Evolutionary conservation across 2,113 vertebrate genomes (phyloP), one percentile per base, ranked within the genome.

Genomic region (Oreochromis aureus): DNA sequence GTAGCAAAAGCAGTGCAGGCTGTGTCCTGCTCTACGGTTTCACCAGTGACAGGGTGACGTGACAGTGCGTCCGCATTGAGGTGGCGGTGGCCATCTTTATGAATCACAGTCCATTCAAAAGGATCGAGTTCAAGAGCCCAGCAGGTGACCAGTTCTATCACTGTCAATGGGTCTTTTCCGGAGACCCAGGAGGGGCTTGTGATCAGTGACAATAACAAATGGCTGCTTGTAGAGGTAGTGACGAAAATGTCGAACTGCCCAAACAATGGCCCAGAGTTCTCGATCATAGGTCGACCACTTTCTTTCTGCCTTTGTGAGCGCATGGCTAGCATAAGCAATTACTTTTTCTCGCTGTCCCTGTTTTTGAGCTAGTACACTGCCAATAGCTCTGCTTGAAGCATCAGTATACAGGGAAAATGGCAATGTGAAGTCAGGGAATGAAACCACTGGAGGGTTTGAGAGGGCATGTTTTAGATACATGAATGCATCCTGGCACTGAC

Each of bases 171-270:
- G 63, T 15, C 89, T 84, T n/a, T 84, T 87, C 6, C 80, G 46
- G 6, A 92, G 86, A 41, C 85, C 84, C 4, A 89, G 4, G 6
- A 84, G 80, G 11, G 84, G 85, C 15, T 89, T 86, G 27, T 93
- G 89, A 44, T 91, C 90, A 1, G 46, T 89, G n/a, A 89, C 46
- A 69, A 82, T 86, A 51, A 81, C 44, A 79, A 91, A 85, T 27
- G 76, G 76, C 13, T 85, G 82, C 12, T 71, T 71, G 39, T 71
- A 71, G 10, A 46, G n/a, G 7, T 44, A 91, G 32, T 87, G 71
- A 3, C 3, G 6, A 5, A 90, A 86, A 44, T 71, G 39, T 44
- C 36, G 22, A 41, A 71, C 36, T 10, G n/a, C 82, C 59, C 53
- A 86, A 8, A 89, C 63, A 55, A 82, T 41, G 5, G 73, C 56